These are phyloP conservation scores for Epinephelus moara DNA, from an alignment of 2,113 vertebrate genomes.

Conservation along the genomic window DNA sequence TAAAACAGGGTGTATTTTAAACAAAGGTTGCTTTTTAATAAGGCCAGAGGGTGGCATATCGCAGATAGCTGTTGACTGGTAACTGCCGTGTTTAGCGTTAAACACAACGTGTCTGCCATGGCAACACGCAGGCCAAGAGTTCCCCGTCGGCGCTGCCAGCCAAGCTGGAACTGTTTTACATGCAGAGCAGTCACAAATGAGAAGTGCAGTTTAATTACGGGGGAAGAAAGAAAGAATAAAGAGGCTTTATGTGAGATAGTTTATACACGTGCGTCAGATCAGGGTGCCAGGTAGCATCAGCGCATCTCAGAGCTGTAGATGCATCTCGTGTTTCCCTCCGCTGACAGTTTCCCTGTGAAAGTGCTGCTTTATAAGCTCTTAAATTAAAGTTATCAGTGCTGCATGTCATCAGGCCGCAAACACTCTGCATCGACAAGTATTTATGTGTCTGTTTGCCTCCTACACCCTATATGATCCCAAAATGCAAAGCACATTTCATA, in stretches of 20 bases:
- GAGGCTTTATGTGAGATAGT: not conserved
- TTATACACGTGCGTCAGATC: not conserved
- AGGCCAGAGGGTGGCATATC: constrained; percentile 46
- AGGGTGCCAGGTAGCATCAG: not conserved
- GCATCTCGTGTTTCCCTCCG: not conserved
- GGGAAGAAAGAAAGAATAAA: not conserved
- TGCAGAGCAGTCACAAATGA: constrained; percentile 23
- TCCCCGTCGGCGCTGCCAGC: not conserved
- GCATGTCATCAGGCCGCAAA: too few relatives aligned
- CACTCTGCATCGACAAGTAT: too few relatives aligned
- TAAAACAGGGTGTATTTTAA: constrained; percentile 50
- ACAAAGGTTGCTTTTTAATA: constrained; percentile 55
- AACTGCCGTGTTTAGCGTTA: constrained; percentile 36
- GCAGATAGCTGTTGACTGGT: constrained; percentile 31
- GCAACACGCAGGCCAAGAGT: constrained; percentile 40
- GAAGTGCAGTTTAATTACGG: constrained; percentile 22
- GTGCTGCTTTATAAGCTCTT: too few relatives aligned
- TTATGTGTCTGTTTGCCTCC: too few relatives aligned
- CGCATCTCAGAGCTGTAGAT: not conserved
- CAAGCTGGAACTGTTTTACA: constrained; percentile 28
- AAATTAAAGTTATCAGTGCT: too few relatives aligned
- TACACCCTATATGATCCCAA: too few relatives aligned
- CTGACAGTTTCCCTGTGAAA: not conserved
- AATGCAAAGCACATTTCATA: too few relatives aligned
- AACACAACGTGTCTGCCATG: constrained; percentile 39